Percentiles rank a stretch among this genome's conserved stretches.
phyloP scores from a whole-genome alignment of 1,140 invertebrate genomes.

The Drosophila ananassae region DNA sequence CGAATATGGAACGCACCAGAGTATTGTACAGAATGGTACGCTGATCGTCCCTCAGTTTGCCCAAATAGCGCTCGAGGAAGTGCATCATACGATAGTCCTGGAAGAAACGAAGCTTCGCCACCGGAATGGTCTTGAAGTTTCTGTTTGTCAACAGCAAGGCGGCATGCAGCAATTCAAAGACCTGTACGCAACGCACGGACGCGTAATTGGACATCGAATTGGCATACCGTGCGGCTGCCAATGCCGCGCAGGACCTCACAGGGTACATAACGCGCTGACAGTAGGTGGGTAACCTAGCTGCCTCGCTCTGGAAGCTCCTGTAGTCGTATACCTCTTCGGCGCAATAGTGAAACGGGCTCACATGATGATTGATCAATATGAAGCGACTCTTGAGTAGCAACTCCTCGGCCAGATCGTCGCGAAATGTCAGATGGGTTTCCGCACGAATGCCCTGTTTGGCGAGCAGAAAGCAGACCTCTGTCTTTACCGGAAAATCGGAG shows the following conservation, averaged over 20 bases:
- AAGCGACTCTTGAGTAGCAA: not conserved
- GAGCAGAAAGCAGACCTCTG: not conserved
- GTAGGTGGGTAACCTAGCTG: not conserved
- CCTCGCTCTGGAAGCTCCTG: not conserved
- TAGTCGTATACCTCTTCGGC: not conserved
- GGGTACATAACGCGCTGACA: not conserved
- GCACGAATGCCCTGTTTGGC: not conserved
- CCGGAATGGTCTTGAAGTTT: not conserved
- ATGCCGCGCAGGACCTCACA: not conserved
- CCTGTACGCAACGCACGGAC: not conserved
- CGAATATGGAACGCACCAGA: not conserved
- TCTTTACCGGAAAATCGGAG: not conserved
- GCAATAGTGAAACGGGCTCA: not conserved
- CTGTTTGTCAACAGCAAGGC: not conserved
- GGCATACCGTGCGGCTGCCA: not conserved
- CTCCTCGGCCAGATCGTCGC: not conserved
- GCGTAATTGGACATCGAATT: not conserved
- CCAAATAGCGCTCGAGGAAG: not conserved
- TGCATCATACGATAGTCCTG: not conserved
- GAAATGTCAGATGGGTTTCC: not conserved
- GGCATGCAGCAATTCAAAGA: not conserved
- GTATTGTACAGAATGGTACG: not conserved
- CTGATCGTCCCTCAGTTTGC: not conserved
- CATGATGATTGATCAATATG: not conserved
- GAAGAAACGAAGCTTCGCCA: not conserved